Percentiles rank a stretch among this genome's conserved stretches.
These are phyloP conservation scores for Momotus momota DNA, from an alignment of 2,797 vertebrate genomes.

Conservation along the genomic window DNA sequence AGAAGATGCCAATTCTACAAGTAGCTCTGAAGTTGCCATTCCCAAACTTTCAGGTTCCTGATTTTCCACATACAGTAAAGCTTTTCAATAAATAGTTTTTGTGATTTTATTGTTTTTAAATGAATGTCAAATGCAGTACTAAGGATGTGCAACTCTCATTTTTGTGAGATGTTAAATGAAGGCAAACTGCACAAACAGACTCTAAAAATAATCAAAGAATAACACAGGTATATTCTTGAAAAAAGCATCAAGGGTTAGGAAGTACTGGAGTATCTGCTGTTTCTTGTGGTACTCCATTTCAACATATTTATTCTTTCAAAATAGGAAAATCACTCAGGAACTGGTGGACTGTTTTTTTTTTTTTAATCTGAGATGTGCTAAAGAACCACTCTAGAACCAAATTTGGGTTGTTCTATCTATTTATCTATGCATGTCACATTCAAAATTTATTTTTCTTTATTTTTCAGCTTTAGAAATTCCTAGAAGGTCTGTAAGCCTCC, in stretches of 20 bases:
- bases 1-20: neutral
- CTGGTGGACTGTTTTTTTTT: neutral
- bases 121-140: neutral
- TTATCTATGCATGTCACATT: neutral
- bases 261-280: neutral
- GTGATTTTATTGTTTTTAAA: no score
- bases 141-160: neutral
- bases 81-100: neutral
- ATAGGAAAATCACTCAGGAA: neutral
- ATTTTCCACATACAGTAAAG: neutral
- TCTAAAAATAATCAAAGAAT: neutral
- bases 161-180: neutral
- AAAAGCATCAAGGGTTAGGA: neutral
- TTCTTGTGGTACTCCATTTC: neutral
- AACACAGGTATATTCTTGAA: neutral
- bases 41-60: neutral
- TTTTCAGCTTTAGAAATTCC: neutral
- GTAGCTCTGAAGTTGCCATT: neutral
- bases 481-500: neutral
- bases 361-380: neutral
- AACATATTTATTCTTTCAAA: neutral
- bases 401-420: neutral
- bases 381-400: neutral
- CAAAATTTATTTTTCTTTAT: neutral
- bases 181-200: neutral